phyloP scores from a whole-genome alignment of 2,113 vertebrate genomes.

The Panthera leo region DNA sequence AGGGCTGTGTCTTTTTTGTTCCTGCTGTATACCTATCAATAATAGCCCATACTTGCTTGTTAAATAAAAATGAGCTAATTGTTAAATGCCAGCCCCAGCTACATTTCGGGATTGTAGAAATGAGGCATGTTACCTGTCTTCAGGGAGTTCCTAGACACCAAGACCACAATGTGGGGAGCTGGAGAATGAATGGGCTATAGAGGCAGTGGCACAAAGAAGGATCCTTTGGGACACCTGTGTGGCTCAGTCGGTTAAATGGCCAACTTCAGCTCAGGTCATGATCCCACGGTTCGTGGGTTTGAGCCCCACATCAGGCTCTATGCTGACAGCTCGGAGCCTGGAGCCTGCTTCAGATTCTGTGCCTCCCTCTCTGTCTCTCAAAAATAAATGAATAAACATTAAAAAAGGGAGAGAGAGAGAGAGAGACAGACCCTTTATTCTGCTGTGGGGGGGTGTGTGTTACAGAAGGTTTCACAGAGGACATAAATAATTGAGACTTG shows the following conservation, averaged over 20 bases:
- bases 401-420: no score
- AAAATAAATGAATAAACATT: no score
- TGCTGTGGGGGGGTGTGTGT: fast-evolving
- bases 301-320: no score
- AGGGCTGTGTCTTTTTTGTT: background rate
- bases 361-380: no score
- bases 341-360: no score
- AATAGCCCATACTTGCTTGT: background rate
- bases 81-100: background rate
- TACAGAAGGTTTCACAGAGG: background rate
- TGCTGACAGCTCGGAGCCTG: no score
- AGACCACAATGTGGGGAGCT: background rate
- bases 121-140: background rate
- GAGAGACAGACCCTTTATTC: background rate
- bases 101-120: background rate
- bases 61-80: background rate
- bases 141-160: background rate
- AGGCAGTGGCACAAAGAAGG: background rate
- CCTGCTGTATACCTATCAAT: background rate
- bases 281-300: no score
- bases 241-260: no score
- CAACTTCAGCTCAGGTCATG: no score
- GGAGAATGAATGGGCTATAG: background rate
- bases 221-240: no score
- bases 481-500: background rate